phyloP scores from a whole-genome alignment of 2,888 invertebrate species.

The Timema podura region DNA sequence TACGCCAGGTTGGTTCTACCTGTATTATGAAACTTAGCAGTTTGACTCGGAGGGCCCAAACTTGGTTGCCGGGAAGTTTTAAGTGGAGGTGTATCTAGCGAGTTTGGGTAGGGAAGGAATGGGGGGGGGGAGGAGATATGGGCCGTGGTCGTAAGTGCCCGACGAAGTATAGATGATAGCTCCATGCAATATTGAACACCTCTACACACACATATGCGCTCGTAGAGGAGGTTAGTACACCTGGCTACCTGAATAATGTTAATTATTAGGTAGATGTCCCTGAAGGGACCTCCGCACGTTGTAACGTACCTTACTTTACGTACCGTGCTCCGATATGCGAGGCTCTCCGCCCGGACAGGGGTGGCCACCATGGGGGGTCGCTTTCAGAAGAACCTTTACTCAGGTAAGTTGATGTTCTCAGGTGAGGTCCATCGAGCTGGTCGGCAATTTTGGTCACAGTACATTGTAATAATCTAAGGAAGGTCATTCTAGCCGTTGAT shows the following conservation, averaged over 20 bases:
- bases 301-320: not conserved
- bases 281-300: not conserved
- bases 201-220: not conserved
- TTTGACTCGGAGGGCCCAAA: not conserved
- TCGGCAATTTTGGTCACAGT: too few relatives aligned
- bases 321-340: not conserved
- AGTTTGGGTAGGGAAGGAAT: too few relatives aligned
- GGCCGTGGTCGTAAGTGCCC: not conserved
- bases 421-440: too few relatives aligned
- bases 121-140: not conserved
- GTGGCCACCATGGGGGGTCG: not conserved
- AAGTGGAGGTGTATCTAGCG: not conserved
- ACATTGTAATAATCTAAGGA: too few relatives aligned
- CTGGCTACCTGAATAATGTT: slow-evolving; percentile 7
- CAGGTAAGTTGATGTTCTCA: too few relatives aligned
- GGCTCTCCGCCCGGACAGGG: not conserved
- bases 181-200: slow-evolving; percentile 10
- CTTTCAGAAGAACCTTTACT: too few relatives aligned
- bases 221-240: not conserved
- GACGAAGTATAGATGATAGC: slow-evolving; percentile 3
- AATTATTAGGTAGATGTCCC: slow-evolving; percentile 14
- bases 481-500: too few relatives aligned
- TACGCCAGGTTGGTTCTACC: too few relatives aligned
- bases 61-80: slow-evolving; percentile 7
- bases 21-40: slow-evolving; percentile 10